Evolutionary conservation across 2,113 vertebrate species (phyloP), one percentile per base, ranked within the genome.

Genomic region (Lepus americanus): DNA sequence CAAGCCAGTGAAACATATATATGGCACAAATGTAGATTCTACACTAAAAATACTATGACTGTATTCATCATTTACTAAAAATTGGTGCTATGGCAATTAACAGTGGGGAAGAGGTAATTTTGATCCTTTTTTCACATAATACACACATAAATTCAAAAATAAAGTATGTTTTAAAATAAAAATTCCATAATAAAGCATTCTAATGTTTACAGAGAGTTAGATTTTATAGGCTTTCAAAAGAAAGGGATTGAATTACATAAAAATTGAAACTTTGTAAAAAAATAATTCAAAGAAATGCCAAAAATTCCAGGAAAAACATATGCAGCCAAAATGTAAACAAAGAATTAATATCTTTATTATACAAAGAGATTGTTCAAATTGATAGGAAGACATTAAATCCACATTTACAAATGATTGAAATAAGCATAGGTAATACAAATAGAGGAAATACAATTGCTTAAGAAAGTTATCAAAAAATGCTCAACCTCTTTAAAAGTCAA

Each of bases 61-160:
- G 0, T 6, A 31, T 33, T 6, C 4, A 22, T 51, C 33, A 49
- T 70, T 87, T 51, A 66, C n/a, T 86, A 63, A 49, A 70, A 67
- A 64, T 12, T 77, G 53, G 33, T 74, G 59, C 9, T 4, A 14
- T 29, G 14, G 27, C 69, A 82, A 22, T 72, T 64, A 76, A 73
- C 17, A 59, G 49, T 12, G 69, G 80, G 29, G 13, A 76, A 66
- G 3, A 20, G 20, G 16, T 36, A 36, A 64, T 49, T 82, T 83
- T 87, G 25, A 73, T 64, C 9, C 12, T 6, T 59, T 33, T 81
- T 76, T 94, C 11, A n/a, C 12, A 81, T 0, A 76, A 59, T 10
- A 85, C 25, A 79, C 3, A 81, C 73, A 22, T 53, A 78, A 95
- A 70, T 74, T 88, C 19, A 93, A 79, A 53, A 93, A 73, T 51